These are phyloP conservation scores for Onychomys torridus DNA, from an alignment of 2,797 vertebrate genomes.

Conservation along the genomic window DNA sequence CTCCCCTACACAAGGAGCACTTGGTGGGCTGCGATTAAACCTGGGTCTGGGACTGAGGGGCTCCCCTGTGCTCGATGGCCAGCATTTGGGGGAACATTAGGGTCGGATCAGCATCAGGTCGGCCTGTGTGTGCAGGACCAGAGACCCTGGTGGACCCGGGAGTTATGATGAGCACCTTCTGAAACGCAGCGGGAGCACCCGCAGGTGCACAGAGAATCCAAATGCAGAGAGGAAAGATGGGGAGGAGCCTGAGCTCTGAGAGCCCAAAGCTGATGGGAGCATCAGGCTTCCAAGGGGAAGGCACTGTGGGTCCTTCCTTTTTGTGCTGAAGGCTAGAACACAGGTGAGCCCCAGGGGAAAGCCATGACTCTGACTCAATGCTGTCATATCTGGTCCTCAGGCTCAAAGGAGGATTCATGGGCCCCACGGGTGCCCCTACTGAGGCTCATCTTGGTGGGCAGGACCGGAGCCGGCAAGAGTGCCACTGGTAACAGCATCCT, in stretches of 20 bases:
- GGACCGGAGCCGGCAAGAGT: constrained; percentile 30
- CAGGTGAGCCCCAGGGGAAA: neutral
- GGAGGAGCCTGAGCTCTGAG: neutral
- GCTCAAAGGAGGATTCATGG: accelerated
- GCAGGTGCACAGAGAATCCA: neutral
- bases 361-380: neutral
- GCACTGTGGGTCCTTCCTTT: neutral
- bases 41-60: neutral
- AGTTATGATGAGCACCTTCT: neutral
- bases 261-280: neutral
- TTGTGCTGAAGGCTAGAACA: neutral
- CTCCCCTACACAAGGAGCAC: neutral
- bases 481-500: constrained; percentile 72
- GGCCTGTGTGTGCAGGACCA: neutral
- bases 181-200: neutral
- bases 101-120: neutral
- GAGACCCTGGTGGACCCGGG: no score
- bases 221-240: neutral
- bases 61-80: neutral
- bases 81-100: neutral
- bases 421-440: neutral
- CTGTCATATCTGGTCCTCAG: neutral
- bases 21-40: neutral
- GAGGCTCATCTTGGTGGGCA: constrained; percentile 67
- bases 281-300: neutral